Percentiles rank a stretch among this genome's conserved stretches.
Conservation (phyloP, 1,140 invertebrate genomes). For the Pectinophora gossypiella region DNA sequence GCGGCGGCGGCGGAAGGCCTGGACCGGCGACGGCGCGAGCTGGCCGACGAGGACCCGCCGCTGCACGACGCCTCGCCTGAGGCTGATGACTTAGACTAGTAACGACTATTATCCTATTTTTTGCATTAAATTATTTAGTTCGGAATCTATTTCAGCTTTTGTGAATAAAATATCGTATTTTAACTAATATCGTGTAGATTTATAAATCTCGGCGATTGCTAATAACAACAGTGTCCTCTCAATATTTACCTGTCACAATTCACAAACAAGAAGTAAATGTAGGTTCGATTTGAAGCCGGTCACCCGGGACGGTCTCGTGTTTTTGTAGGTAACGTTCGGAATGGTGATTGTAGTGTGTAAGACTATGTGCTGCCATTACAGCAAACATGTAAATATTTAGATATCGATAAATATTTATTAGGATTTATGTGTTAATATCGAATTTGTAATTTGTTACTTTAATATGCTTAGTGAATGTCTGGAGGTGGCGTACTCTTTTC, state of each 20-base stretch:
- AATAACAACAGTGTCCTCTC: not conserved
- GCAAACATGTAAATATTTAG: conserved; percentile 57
- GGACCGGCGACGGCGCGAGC: conserved; percentile 50
- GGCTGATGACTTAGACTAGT: conserved; percentile 51
- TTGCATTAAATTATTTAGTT: conserved; percentile 23
- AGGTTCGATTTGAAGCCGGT: not conserved
- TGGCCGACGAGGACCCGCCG: conserved; percentile 29
- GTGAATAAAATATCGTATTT: conserved; percentile 10
- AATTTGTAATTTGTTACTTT: conserved; percentile 48
- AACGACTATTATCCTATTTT: conserved; percentile 18
- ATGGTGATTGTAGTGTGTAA: conserved; percentile 45
- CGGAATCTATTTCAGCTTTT: conserved; percentile 19
- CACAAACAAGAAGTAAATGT: too few species aligned
- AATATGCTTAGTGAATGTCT: conserved; percentile 45
- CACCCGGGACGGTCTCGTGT: not conserved
- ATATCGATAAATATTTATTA: conserved; percentile 38
- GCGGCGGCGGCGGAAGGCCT: conserved; percentile 33
- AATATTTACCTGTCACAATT: not conserved
- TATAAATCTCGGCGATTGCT: too few species aligned
- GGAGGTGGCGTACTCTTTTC: conserved; percentile 48
- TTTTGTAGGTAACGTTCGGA: not conserved
- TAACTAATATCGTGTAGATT: not conserved
- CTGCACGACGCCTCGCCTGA: conserved; percentile 30
- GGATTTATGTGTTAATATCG: conserved; percentile 37
- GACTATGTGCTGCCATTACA: conserved; percentile 39